Evolutionary conservation across 2,113 vertebrate species (phyloP), one percentile per base, ranked within the genome.

Genomic region (Lipotes vexillifer): DNA sequence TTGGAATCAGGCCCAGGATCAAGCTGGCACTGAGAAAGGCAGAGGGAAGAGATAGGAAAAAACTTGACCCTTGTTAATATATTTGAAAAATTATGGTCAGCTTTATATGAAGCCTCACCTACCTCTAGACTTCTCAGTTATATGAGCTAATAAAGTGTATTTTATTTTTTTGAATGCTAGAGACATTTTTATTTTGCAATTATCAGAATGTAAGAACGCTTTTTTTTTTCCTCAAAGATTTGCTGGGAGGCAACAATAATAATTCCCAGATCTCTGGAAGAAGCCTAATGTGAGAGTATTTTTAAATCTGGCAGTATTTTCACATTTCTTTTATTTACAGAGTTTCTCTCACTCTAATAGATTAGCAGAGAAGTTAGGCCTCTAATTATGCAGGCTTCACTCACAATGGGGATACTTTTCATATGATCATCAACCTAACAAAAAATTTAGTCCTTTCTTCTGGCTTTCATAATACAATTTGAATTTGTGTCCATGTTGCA

Each of bases 261-360:
- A 97, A 97, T 97, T 88, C 25, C 49, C 65, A 95, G 49, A 83
- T 65, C 63, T 85, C 57, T 80, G 33, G 44, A 90, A 94, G 72
- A 31, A 90, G 68, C 33, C 38, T 80, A 88, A 83, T 77, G 36
- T 44, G 44, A 83, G 44, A 75, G 38, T 77, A 85, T 88, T 93
- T 95, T 97, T 83, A 89, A 46, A 57, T 23, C 69, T 92, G 63
- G 57, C 46, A 84, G 38, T 69, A 63, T 90, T 95, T 97, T 80
- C 38, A 61, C 85, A 81, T 95, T 85, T 91, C 49, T 88, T 90
- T 91, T 96, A n/a, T 97, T 95, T 97, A 71, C 49, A 84, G 88
- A 87, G 38, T 13, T 69, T 78, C 59, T 88, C 78, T 69, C n/a
- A 94, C 83, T 85, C 46, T 36, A 57, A 57, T 1, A 61, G 83